A percentile compares a stretch with the other conserved stretches of the same genome.
Conservation (phyloP, 2,113 vertebrate species). For the Crotalus tigris region DNA sequence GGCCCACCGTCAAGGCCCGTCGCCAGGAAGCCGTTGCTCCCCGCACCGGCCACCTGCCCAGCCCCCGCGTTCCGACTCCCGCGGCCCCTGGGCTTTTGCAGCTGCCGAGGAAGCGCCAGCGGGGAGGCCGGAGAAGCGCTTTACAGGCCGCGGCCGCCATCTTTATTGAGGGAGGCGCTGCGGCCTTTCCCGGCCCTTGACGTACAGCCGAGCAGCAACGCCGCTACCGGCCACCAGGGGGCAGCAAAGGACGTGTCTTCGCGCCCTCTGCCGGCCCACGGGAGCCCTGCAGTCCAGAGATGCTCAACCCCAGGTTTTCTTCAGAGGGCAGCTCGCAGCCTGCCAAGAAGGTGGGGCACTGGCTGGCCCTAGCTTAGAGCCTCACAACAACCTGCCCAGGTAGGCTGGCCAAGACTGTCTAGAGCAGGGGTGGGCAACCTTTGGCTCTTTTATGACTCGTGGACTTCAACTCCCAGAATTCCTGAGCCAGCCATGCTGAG, state of each 20-base stretch:
- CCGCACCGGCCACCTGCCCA: neutral
- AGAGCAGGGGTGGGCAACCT: too few relatives aligned
- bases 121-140: neutral
- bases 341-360: neutral
- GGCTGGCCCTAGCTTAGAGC: neutral
- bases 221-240: neutral
- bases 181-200: neutral
- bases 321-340: neutral
- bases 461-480: too few relatives aligned
- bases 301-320: neutral
- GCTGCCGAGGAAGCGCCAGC: neutral
- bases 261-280: neutral
- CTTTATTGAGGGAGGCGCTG: neutral
- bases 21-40: neutral
- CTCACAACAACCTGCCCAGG: neutral
- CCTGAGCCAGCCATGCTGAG: too few relatives aligned
- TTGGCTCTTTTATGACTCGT: too few relatives aligned
- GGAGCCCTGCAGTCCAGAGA: neutral
- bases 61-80: neutral
- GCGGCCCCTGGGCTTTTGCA: neutral
- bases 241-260: neutral
- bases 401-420: neutral
- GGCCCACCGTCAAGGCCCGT: neutral
- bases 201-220: neutral
- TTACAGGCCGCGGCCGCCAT: neutral